Conservation (phyloP, 2,888 invertebrate species). For the Drosophila birchii region DNA sequence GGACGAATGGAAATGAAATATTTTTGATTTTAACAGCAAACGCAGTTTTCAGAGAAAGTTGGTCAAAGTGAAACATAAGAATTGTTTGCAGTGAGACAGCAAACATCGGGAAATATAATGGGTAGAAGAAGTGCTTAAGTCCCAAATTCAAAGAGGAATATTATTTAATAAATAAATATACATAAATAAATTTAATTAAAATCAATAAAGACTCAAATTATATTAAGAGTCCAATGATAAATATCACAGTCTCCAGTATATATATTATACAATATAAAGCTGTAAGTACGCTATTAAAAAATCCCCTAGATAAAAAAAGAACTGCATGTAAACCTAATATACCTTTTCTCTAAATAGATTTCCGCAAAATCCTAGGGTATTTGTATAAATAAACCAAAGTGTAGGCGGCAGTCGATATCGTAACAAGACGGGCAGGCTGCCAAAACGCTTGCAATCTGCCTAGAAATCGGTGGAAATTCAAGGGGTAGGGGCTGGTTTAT, state of each 20-base stretch:
- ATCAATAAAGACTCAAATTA: not conserved
- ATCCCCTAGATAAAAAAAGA: too few relatives aligned
- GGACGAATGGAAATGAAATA: not conserved
- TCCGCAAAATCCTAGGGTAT: slow-evolving; percentile 23
- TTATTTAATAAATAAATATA: not conserved
- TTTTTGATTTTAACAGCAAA: not conserved
- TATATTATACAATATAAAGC: too few relatives aligned
- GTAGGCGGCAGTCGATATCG: slow-evolving; percentile 68
- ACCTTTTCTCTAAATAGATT: not conserved
- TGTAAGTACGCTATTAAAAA: too few relatives aligned
- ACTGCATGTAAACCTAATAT: not conserved
- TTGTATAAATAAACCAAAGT: slow-evolving; percentile 66
- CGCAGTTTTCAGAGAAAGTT: slow-evolving; percentile 6
- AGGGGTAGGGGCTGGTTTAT: slow-evolving; percentile 9
- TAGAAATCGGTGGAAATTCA: slow-evolving; percentile 18
- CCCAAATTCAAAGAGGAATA: not conserved
- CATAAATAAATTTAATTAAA: not conserved
- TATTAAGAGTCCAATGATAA: not conserved
- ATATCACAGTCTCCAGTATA: not conserved
- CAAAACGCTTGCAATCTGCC: slow-evolving; percentile 67
- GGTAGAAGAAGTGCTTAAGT: not conserved
- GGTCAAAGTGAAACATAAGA: slow-evolving; percentile 5
- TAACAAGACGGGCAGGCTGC: slow-evolving; percentile 71
- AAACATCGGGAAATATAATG: not conserved
- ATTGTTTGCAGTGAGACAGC: slow-evolving; percentile 5